Evolutionary conservation across 2,113 vertebrate genomes (phyloP), one percentile per base, ranked within the genome.

Genomic region (Theristicus caerulescens): DNA sequence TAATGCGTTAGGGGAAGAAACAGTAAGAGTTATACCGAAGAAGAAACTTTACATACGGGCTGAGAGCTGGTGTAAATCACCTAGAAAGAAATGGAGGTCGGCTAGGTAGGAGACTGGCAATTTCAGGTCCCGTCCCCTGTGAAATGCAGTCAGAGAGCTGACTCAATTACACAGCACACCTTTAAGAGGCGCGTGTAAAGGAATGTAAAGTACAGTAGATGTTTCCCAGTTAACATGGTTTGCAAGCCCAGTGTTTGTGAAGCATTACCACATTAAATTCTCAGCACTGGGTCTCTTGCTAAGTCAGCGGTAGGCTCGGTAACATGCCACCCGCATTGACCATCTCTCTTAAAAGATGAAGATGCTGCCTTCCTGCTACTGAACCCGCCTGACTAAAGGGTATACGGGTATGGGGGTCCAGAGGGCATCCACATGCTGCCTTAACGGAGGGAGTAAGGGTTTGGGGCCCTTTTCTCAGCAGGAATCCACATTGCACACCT

Each of bases 321-420:
- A 44, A 49, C 1, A 2, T 44, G 46, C 59, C 59, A 21, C 46
- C 42, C 6, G 1, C 42, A 0, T 5, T 66, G 52, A 29, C 51
- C 24, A 1, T 25, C 55, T 52, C 83, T 67, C 12, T 82, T 72
- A 21, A 54, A 71, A 77, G 49, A 20, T 9, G 18, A 59, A 82
- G 62, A 14, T 61, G 36, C n/a, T 92, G 27, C 61, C 67, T 86
- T 86, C 51, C 40, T 0, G 0, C 36, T 47, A 34, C 51, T 21
- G 12, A 76, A n/a, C 32, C 31, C 1, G 0, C 49, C 55, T 44
- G 47, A 19, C 34, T 52, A 8, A 44, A 76, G 57, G 54, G 17
- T 22, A 1, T 42, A 7, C 0, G 0, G 22, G 32, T 70, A 29
- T 1, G 4, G 49, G 52, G 71, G 44, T 58, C 34, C 58, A 84